phyloP scores from a whole-genome alignment of 2,797 vertebrate species.

The Pogoniulus pusillus region DNA sequence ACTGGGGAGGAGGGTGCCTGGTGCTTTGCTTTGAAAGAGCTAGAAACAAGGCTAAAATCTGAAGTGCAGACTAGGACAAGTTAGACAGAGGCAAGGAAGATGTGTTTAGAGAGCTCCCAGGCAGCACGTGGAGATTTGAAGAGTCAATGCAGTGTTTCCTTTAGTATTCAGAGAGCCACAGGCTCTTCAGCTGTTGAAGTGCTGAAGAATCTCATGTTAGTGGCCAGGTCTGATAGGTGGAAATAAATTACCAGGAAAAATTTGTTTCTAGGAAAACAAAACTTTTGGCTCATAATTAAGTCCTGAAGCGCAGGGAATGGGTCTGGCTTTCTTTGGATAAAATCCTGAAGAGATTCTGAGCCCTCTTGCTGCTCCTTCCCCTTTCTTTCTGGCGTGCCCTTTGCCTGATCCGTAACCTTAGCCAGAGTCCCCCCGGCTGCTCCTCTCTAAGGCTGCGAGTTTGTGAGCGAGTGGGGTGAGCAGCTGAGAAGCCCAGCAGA shows the following conservation, averaged over 20 bases:
- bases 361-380: not conserved
- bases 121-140: not conserved
- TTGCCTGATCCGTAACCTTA: not conserved
- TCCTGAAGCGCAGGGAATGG: not conserved
- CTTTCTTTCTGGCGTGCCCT: not conserved
- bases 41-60: not conserved
- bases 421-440: not conserved
- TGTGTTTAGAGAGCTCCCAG: not conserved
- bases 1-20: not conserved
- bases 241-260: not conserved
- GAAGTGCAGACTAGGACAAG: not conserved
- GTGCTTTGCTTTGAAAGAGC: not conserved
- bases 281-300: not conserved
- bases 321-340: conserved; percentile 45
- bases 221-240: not conserved
- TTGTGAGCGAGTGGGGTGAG: conserved; percentile 32
- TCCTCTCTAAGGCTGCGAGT: conserved; percentile 3
- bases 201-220: not conserved
- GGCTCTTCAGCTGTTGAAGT: not conserved
- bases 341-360: not conserved
- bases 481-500: conserved; percentile 9
- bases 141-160: not conserved
- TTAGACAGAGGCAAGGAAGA: not conserved
- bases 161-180: not conserved
- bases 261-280: conserved; percentile 35